A percentile compares a stretch with the other conserved stretches of the same genome.
Conservation (phyloP, 1,140 invertebrate genomes). For the Calycopis cecrops region DNA sequence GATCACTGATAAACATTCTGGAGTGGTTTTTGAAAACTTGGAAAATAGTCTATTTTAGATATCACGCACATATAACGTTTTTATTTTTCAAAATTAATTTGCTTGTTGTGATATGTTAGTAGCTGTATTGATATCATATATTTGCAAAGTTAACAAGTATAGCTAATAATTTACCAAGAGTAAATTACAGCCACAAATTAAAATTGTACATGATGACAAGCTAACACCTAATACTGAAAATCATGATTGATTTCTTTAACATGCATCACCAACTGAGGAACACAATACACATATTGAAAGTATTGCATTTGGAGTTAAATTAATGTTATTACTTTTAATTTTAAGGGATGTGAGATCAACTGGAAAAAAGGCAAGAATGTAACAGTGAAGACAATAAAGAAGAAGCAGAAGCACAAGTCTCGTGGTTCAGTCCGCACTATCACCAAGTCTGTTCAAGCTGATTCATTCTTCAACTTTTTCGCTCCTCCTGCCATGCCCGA, state of each 20-base stretch:
- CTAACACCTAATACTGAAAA: constrained; percentile 50
- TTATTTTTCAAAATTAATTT: too few species aligned
- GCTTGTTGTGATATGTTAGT: too few species aligned
- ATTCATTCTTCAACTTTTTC: constrained; percentile 99
- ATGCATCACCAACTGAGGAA: constrained; percentile 68
- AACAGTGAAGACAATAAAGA: constrained; percentile 96
- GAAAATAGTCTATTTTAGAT: too few species aligned
- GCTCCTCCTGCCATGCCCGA: constrained; percentile 82
- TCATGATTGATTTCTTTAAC: constrained; percentile 57
- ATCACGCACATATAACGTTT: too few species aligned
- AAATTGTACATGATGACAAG: constrained; percentile 50
- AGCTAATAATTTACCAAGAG: too few species aligned
- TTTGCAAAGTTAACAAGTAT: too few species aligned
- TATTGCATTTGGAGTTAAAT: background rate
- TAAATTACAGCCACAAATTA: too few species aligned
- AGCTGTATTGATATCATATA: too few species aligned
- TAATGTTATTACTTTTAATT: background rate
- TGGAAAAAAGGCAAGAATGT: constrained; percentile 99
- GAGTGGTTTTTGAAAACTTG: too few species aligned
- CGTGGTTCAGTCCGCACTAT: constrained; percentile 93
- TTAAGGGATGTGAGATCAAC: constrained; percentile 89
- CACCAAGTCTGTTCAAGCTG: constrained; percentile 93
- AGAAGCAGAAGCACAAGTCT: constrained; percentile 99
- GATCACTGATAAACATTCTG: too few species aligned
- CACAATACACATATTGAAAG: background rate